Evolutionary conservation across 2,888 invertebrate species (phyloP), one percentile per base, ranked within the genome.

Genomic region (Andrena hattorfiana): DNA sequence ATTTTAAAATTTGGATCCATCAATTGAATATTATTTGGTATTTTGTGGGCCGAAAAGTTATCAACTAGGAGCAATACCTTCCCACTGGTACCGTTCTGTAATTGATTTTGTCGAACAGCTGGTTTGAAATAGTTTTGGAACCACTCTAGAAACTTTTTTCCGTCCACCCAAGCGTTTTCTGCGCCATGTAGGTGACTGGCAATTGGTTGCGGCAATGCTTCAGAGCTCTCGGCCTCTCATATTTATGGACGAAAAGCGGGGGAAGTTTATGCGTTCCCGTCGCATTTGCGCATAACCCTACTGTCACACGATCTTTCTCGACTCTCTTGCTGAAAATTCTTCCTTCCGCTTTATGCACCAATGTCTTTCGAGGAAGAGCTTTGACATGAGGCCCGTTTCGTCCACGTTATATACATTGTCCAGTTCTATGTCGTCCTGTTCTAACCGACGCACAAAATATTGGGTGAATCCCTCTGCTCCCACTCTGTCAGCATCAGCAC

Each of bases 51-150:
- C n/a, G 42, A 28, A n/a, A 5, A 35, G 7, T 7, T 28, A 28
- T 70, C 56, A 6, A 60, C 42, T 16, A 60, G 16, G 2, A 70
- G 4, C 4, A 70, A 7, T n/a, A 70, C 59, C 28, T 70, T 70
- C 1, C 59, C 70, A 32, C 13, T 3, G 13, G 23, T 54, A 54
- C 54, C 0, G 10, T 54, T 7, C 0, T 23, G 20, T 23, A 54
- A 10, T 23, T 54, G 23, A 7, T 54, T n/a, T 23, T 23, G 7
- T 23, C 54, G n/a, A n/a, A 54, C 54, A n/a, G 54, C 54, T 54
- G 54, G 54, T 5, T 16, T 60, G n/a, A 60, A 60, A 60, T 30
- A 16, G 30, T 60, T 60, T 26, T 60, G 13, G 16, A 8, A 30
- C n/a, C 60, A 30, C 13, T 32, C 26, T 16, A 16, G 1, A 26